phyloP scores from a whole-genome alignment of 1,140 invertebrate species.

The Lepidostoma basale region DNA sequence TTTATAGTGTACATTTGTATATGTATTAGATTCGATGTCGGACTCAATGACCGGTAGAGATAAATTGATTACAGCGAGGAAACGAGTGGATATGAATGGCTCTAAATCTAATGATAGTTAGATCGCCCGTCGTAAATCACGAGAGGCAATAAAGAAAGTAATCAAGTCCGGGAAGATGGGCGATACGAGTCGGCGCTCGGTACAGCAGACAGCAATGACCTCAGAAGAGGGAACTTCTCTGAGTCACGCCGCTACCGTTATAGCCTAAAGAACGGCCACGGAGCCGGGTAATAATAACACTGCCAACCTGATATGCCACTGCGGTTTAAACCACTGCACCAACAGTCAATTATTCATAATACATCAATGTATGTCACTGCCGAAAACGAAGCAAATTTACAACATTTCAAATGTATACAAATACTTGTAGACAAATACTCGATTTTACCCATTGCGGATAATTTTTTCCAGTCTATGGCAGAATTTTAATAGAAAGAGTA shows the following conservation, averaged over 20 bases:
- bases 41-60: background rate
- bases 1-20: no score
- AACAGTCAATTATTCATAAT: no score
- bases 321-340: no score
- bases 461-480: no score
- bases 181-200: background rate
- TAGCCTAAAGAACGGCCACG: background rate
- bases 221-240: slow-evolving; percentile 8
- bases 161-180: background rate
- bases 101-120: background rate
- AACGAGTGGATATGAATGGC: background rate
- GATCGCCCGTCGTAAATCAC: background rate
- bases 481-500: no score
- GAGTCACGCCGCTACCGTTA: slow-evolving; percentile 20
- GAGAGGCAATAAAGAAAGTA: background rate
- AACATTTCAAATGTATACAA: no score
- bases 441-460: no score
- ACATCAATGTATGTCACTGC: no score
- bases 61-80: background rate
- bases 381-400: no score
- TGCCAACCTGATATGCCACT: no score
- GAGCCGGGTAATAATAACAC: no score
- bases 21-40: background rate
- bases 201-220: slow-evolving; percentile 16
- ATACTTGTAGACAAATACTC: no score